These are phyloP conservation scores for Magallana gigas DNA, from an alignment of 1,140 invertebrate genomes.

Conservation along the genomic window DNA sequence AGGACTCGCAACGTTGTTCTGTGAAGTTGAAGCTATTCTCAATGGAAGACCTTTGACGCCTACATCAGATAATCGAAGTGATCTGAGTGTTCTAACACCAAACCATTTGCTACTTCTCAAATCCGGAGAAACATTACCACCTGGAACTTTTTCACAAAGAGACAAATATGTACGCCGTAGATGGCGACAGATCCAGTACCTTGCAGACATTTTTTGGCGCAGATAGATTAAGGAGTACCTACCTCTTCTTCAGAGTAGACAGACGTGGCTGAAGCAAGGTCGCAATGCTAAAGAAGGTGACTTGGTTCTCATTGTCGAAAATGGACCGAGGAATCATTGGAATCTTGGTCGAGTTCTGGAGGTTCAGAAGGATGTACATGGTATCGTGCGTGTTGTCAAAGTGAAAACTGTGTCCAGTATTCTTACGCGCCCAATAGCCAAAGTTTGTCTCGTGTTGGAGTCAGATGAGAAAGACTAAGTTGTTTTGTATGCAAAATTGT, in stretches of 20 bases:
- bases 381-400: conserved; percentile 46
- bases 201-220: conserved; percentile 64
- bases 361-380: conserved; percentile 34
- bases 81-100: conserved; percentile 58
- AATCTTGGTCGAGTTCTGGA: conserved; percentile 41
- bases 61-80: conserved; percentile 44
- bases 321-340: conserved; percentile 59
- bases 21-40: conserved; percentile 61
- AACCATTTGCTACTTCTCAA: conserved; percentile 59
- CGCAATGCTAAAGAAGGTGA: conserved; percentile 47
- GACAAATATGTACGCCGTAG: conserved; percentile 55
- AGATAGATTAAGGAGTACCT: conserved; percentile 37
- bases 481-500: not conserved
- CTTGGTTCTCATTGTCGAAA: conserved; percentile 61
- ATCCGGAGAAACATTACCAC: conserved; percentile 51
- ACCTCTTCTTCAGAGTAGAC: not conserved
- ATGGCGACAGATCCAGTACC: conserved; percentile 66
- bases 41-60: conserved; percentile 58
- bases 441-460: conserved; percentile 49
- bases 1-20: conserved; percentile 55
- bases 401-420: conserved; percentile 47
- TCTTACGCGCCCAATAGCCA: conserved; percentile 51
- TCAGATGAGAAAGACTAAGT: not conserved
- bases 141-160: conserved; percentile 49
- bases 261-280: conserved; percentile 12